phyloP scores from a whole-genome alignment of 2,888 invertebrate genomes.

The Seira musarum region DNA sequence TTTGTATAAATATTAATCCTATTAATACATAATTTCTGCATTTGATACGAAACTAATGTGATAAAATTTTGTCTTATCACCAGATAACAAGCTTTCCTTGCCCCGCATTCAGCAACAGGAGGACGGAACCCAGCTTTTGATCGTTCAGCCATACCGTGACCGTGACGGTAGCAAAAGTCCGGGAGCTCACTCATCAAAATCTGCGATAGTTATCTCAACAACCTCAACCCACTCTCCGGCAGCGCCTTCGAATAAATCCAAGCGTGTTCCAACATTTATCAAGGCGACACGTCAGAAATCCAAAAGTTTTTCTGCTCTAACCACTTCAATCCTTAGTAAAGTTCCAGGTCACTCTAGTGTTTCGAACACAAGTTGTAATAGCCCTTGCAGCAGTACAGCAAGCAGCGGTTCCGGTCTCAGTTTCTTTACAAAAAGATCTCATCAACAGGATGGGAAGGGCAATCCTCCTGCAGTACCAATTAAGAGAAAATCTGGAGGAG shows the following conservation, averaged over 20 bases:
- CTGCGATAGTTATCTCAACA: slow-evolving; percentile 47
- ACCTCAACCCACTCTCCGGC: slow-evolving; percentile 5
- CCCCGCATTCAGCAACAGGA: slow-evolving; percentile 34
- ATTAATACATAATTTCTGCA: no score
- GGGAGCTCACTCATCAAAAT: slow-evolving; percentile 55
- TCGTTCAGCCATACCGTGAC: slow-evolving; percentile 32
- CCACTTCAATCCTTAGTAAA: slow-evolving; percentile 51
- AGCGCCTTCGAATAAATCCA: slow-evolving; percentile 21
- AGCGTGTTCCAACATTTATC: slow-evolving; percentile 40
- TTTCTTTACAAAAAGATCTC: slow-evolving; percentile 45
- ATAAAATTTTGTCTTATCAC: neutral
- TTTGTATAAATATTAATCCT: no score
- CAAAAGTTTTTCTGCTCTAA: slow-evolving; percentile 51
- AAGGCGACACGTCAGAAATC: slow-evolving; percentile 55
- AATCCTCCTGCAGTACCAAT: slow-evolving; percentile 43
- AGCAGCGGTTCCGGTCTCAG: slow-evolving; percentile 29
- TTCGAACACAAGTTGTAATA: slow-evolving; percentile 44
- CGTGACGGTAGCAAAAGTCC: slow-evolving; percentile 45
- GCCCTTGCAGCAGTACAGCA: slow-evolving; percentile 27
- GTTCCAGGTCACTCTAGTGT: slow-evolving; percentile 48
- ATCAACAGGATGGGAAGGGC: slow-evolving; percentile 44
- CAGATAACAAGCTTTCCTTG: slow-evolving; percentile 54
- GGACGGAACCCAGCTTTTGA: slow-evolving; percentile 33
- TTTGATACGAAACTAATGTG: no score
- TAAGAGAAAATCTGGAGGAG: neutral